Percentiles rank a stretch among this genome's conserved stretches.
Evolutionary conservation across 2,888 invertebrate species (phyloP).

Genomic region (Augochlorella aurata): DNA sequence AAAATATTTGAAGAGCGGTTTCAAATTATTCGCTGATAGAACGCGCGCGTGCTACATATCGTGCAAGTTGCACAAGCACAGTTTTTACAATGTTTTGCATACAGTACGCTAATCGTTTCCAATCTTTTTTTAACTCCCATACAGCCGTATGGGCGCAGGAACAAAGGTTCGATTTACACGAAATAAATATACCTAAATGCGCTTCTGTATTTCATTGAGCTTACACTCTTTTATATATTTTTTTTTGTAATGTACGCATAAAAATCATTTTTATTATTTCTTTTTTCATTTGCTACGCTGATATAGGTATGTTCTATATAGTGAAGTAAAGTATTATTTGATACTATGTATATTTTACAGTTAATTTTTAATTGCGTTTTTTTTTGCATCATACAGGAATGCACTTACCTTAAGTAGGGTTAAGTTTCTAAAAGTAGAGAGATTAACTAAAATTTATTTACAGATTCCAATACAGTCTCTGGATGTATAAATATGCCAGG

Average conservation of each 20-base stretch:
- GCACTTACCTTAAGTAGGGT: neutral
- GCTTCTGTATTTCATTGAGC: neutral
- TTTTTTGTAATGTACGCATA: neutral
- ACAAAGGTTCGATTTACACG: slow-evolving; percentile 40
- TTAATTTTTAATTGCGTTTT: slow-evolving; percentile 4
- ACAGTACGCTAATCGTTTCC: slow-evolving; percentile 15
- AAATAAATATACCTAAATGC: slow-evolving; percentile 10
- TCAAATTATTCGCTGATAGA: slow-evolving; percentile 13
- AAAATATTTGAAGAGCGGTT: neutral
- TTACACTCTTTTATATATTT: neutral
- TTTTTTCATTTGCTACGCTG: neutral
- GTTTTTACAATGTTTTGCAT: slow-evolving; percentile 33
- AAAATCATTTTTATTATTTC: neutral
- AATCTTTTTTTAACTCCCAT: slow-evolving; percentile 17
- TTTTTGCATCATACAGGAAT: neutral
- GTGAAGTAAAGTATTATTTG: neutral
- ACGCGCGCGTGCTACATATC: slow-evolving; percentile 10
- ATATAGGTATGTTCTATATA: neutral
- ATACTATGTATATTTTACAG: neutral
- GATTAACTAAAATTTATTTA: slow-evolving; percentile 30
- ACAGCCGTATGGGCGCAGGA: neutral
- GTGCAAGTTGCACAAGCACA: neutral
- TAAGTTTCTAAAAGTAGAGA: neutral
- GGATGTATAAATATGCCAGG: slow-evolving; percentile 76
- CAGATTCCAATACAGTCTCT: slow-evolving; percentile 40